Evolutionary conservation across 2,113 vertebrate genomes (phyloP), one percentile per base, ranked within the genome.

Genomic region (Hippocampus barbouri): DNA sequence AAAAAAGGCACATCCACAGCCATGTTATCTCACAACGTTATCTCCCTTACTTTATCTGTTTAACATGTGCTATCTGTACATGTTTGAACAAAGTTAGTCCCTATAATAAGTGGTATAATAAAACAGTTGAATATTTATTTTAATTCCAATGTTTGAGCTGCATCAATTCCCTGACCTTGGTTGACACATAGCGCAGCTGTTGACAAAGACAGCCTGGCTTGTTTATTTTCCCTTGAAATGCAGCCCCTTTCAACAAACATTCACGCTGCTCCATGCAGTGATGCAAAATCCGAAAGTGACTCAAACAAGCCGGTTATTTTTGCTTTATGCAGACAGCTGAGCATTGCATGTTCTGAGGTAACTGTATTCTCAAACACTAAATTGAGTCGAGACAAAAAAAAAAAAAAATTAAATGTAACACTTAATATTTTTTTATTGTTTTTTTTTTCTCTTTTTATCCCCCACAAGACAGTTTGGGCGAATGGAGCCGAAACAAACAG

Each of bases 201-300:
- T 56, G 63, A 61, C 41, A 53, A 69, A 38, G 25, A 68, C n/a
- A 4, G 21, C 38, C 57, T n/a, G 38, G 45, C 71, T 11, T 2
- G 74, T 77, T 79, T 79, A 64, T 77, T 77, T 77, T 43, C 66
- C 63, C 45, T 73, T 27, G 16, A 12, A 60, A 49, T 62, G 12
- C 65, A 21, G 49, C 21, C 40, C 20, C 47, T 71, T 30, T n/a
- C 54, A 11, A 16, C 43, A 16, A 12, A 59, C 16, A 16, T 16
- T 43, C 63, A n/a, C 0, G 63, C 45, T 8, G 34, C 43, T 64
- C n/a, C 6, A 4, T 49, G 66, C 77, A 79, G 77, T 68, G 61
- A 14, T 12, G 11, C 12, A 67, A n/a, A 54, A 16, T 47, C 30
- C 10, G 49, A 41, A 59, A 34, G 45, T 23, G n/a, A 70, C 45